Evolutionary conservation across 2,113 vertebrate species (phyloP).

Genomic region (Delphinus delphis): DNA sequence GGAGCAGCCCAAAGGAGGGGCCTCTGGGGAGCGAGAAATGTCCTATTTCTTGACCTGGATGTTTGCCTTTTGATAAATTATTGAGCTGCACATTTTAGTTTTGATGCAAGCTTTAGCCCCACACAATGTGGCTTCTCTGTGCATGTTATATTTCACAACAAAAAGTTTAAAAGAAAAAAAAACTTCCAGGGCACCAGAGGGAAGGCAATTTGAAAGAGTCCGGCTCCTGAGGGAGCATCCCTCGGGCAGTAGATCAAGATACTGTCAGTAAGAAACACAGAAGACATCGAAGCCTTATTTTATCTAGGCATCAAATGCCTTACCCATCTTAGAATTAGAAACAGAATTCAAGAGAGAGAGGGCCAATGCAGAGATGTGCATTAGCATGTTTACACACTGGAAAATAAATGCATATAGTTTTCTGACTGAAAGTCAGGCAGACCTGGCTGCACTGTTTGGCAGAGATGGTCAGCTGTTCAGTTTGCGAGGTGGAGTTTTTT

Average conservation of each 20-base stretch:
- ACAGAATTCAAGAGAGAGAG: neutral
- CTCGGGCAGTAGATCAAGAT: neutral
- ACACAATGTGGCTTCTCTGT: neutral
- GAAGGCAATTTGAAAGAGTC: neutral
- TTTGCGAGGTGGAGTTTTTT: neutral
- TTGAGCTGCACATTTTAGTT: neutral
- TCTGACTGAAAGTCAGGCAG: neutral
- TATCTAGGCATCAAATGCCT: neutral
- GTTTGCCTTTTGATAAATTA: neutral
- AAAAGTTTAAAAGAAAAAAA: neutral
- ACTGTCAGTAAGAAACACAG: neutral
- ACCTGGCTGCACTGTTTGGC: accelerated
- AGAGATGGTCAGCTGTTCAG: neutral
- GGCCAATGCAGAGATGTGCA: accelerated
- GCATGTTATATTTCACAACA: neutral
- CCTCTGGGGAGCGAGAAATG: neutral
- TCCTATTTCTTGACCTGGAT: neutral
- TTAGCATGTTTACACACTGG: neutral
- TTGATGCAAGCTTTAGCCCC: neutral
- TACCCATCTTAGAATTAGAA: neutral
- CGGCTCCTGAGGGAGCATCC: neutral
- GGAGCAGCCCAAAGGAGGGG: neutral
- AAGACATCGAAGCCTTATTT: neutral
- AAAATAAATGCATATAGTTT: neutral
- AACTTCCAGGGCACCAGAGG: neutral